Conservation (phyloP, 2,113 vertebrate genomes). For the Beaufortia kweichowensis region DNA sequence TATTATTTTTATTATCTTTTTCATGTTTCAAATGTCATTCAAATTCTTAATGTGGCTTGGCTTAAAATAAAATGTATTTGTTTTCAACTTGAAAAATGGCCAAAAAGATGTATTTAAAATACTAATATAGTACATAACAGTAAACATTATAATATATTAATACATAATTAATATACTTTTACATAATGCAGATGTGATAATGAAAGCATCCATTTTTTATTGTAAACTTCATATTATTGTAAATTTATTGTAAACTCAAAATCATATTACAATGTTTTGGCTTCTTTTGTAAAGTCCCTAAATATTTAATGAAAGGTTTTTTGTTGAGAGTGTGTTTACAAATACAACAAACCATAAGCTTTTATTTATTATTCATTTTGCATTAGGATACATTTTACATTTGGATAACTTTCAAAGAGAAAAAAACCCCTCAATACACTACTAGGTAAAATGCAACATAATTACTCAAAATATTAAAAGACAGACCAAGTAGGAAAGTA, state of each 20-base stretch:
- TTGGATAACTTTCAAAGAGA: no score
- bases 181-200: neutral
- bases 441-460: neutral
- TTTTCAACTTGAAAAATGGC: constrained; percentile 48
- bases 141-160: no score
- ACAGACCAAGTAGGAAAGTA: neutral
- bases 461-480: neutral
- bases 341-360: neutral
- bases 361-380: no score
- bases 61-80: constrained; percentile 60
- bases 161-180: no score
- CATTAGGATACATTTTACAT: no score
- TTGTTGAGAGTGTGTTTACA: neutral
- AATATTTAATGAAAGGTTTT: neutral
- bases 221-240: neutral
- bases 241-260: neutral
- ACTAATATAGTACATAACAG: no score
- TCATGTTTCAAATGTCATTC: constrained; percentile 43
- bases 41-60: constrained; percentile 52
- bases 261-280: neutral
- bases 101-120: neutral
- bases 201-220: neutral
- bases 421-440: neutral
- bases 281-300: neutral
- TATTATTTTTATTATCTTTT: neutral